Percentiles rank a stretch among this genome's conserved stretches.
Conservation (phyloP, 2,797 vertebrate genomes). For the Prunella strophiata region DNA sequence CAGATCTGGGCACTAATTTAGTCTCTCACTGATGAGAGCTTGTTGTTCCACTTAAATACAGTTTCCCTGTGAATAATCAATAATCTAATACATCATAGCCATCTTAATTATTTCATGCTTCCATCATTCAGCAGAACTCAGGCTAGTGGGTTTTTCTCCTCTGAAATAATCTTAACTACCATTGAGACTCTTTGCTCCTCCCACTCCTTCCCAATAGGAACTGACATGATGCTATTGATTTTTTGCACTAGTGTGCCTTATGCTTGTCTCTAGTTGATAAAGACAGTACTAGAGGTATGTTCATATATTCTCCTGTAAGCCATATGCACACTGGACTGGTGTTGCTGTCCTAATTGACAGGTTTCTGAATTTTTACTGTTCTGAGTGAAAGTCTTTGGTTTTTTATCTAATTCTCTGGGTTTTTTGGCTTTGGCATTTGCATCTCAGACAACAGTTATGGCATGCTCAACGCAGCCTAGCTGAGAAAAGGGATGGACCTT, state of each 20-base stretch:
- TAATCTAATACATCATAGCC: slow-evolving; percentile 25
- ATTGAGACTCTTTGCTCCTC: background rate
- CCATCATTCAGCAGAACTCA: background rate
- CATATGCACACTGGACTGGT: background rate
- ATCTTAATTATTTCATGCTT: slow-evolving; percentile 24
- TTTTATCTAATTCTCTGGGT: background rate
- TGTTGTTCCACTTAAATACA: slow-evolving; percentile 41
- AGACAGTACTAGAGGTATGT: background rate
- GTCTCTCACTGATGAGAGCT: background rate
- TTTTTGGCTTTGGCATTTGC: background rate
- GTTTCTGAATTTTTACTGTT: background rate
- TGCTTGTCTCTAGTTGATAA: background rate
- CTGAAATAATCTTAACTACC: slow-evolving; percentile 44
- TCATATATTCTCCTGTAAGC: background rate
- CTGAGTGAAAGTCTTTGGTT: background rate
- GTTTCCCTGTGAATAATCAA: slow-evolving; percentile 38
- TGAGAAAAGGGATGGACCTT: background rate
- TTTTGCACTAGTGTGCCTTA: background rate
- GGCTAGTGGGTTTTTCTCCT: background rate
- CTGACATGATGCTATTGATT: background rate
- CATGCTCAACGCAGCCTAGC: background rate
- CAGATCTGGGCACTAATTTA: slow-evolving; percentile 26
- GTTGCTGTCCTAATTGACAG: background rate
- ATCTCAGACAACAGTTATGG: background rate
- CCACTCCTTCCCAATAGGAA: background rate